These are phyloP conservation scores for Oenanthe oenanthe DNA, from an alignment of 2,113 vertebrate species.

Conservation along the genomic window DNA sequence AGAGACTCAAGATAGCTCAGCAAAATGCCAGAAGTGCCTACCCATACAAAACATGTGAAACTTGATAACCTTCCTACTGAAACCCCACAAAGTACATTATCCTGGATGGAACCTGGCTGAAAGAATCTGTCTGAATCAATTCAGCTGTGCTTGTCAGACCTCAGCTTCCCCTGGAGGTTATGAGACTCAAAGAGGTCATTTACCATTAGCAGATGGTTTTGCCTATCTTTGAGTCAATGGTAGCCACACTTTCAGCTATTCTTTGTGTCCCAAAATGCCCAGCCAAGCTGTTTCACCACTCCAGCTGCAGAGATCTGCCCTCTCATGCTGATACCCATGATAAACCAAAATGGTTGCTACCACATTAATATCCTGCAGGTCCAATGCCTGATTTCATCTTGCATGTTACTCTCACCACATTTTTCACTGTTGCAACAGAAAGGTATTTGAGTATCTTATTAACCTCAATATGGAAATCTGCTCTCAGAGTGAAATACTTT, in stretches of 20 bases:
- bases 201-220: not conserved
- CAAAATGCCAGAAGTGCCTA: not conserved
- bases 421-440: not conserved
- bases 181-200: accelerated
- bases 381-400: not conserved
- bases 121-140: accelerated
- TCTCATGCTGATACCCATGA: not conserved
- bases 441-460: not conserved
- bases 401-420: not conserved
- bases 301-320: not conserved
- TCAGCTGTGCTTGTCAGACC: not conserved
- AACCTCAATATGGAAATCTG: not conserved
- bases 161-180: not conserved
- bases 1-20: not conserved
- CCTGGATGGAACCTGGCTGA: not conserved
- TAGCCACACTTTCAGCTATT: not conserved
- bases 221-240: not conserved
- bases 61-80: not conserved
- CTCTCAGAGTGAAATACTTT: not conserved
- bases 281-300: not conserved
- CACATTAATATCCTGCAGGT: not conserved
- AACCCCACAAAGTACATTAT: not conserved
- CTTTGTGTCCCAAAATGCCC: not conserved
- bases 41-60: not conserved
- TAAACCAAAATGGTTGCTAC: not conserved